Conservation (phyloP, 2,888 invertebrate species). For the Agrochola circellaris region DNA sequence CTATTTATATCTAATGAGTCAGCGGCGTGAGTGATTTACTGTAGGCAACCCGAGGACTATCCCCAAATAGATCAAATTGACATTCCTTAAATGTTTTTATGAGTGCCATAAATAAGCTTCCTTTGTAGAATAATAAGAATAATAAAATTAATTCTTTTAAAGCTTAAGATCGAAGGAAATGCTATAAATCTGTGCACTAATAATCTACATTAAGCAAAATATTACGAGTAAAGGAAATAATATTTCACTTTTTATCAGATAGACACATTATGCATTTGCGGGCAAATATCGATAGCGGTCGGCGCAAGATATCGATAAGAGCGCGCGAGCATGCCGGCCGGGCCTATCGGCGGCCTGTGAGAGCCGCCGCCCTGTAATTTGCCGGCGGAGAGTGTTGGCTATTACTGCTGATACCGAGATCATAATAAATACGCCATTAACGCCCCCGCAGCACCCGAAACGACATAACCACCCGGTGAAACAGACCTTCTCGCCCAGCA, state of each 20-base stretch:
- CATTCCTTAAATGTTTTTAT: conserved; percentile 56
- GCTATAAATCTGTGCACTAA: conserved; percentile 53
- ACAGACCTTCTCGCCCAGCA: conserved; percentile 43
- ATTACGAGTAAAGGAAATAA: conserved; percentile 76
- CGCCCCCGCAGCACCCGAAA: conserved; percentile 90
- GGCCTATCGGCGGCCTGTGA: conserved; percentile 83
- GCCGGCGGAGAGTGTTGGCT: conserved; percentile 90
- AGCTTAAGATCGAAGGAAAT: conserved; percentile 25
- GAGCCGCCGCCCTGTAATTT: conserved; percentile 90
- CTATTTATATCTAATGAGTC: conserved; percentile 60
- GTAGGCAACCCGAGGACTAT: conserved; percentile 31
- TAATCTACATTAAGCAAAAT: conserved; percentile 66
- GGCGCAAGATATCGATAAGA: conserved; percentile 84
- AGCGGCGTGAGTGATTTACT: conserved; percentile 47
- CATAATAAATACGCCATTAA: conserved; percentile 91
- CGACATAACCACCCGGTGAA: conserved; percentile 81
- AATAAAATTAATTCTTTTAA: conserved; percentile 18
- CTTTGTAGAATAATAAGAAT: conserved; percentile 37
- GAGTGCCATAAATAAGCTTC: conserved; percentile 47
- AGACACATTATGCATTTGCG: conserved; percentile 77
- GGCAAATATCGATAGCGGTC: conserved; percentile 80
- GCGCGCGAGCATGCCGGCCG: conserved; percentile 70
- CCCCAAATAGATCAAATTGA: conserved; percentile 46
- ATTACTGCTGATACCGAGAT: conserved; percentile 90
- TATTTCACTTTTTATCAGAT: conserved; percentile 81